These are phyloP conservation scores for Hippocampus comes DNA, from an alignment of 2,113 vertebrate species.

Conservation along the genomic window DNA sequence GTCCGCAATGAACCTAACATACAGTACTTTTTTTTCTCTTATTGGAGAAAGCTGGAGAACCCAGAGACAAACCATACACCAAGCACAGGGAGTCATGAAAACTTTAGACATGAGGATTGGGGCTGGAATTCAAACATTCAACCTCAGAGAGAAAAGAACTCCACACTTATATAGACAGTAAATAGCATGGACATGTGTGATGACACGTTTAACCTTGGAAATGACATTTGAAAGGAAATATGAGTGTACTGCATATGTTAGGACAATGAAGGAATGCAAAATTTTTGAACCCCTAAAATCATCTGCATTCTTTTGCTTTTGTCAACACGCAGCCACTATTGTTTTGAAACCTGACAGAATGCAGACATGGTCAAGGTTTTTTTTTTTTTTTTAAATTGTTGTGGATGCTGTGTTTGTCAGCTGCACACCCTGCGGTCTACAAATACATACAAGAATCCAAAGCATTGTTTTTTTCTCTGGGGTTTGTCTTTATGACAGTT, in stretches of 20 bases:
- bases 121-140: too few species aligned
- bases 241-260: slow-evolving; percentile 30
- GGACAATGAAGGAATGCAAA: slow-evolving; percentile 36
- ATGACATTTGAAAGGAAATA: slow-evolving; percentile 44
- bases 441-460: not conserved
- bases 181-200: slow-evolving; percentile 17
- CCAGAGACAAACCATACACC: too few species aligned
- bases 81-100: too few species aligned
- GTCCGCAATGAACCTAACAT: too few species aligned
- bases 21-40: too few species aligned
- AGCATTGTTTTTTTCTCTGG: not conserved
- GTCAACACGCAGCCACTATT: slow-evolving; percentile 25
- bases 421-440: not conserved
- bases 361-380: not conserved
- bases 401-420: not conserved
- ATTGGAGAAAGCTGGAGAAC: too few species aligned
- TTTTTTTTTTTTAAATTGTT: not conserved
- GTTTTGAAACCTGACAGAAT: not conserved
- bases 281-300: slow-evolving; percentile 37
- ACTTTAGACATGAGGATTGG: too few species aligned
- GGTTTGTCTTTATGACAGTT: not conserved
- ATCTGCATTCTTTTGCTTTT: slow-evolving; percentile 28
- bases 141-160: not conserved
- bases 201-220: slow-evolving; percentile 43
- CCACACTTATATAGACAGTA: not conserved